phyloP scores from a whole-genome alignment of 2,888 invertebrate species.

The Coelinius sp. region DNA sequence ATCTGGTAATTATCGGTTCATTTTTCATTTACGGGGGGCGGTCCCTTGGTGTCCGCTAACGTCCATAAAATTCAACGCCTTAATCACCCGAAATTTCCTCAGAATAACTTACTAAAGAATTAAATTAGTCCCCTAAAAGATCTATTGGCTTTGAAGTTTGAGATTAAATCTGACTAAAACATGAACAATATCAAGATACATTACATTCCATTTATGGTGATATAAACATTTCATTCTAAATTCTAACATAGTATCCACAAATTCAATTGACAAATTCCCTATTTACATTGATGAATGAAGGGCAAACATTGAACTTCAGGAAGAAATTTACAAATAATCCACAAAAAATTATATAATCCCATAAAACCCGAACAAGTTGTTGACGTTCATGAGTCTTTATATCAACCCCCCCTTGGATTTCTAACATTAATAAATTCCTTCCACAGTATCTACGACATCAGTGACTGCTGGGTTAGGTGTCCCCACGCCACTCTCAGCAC shows the following conservation, averaged over 20 bases:
- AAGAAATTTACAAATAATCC: background rate
- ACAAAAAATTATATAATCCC: background rate
- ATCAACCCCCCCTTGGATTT: background rate
- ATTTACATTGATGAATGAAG: background rate
- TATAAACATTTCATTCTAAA: too few relatives aligned
- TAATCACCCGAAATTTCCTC: background rate
- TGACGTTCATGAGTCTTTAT: conserved; percentile 14
- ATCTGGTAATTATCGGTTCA: too few relatives aligned
- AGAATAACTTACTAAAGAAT: background rate
- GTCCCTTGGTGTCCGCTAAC: background rate
- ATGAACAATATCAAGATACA: background rate
- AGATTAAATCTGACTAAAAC: background rate
- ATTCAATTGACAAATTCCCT: background rate
- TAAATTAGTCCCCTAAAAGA: background rate
- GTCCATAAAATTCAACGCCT: background rate
- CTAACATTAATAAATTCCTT: conserved; percentile 4
- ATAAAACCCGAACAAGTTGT: conserved; percentile 17
- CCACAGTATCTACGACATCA: background rate
- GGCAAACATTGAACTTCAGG: background rate
- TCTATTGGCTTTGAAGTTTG: background rate
- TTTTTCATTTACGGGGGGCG: background rate
- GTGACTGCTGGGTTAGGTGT: background rate
- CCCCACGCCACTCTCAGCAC: background rate
- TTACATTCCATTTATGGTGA: background rate
- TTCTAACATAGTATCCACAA: too few relatives aligned